These are phyloP conservation scores for Tetramorium alpestre DNA, from an alignment of 1,140 invertebrate genomes.

Conservation along the genomic window DNA sequence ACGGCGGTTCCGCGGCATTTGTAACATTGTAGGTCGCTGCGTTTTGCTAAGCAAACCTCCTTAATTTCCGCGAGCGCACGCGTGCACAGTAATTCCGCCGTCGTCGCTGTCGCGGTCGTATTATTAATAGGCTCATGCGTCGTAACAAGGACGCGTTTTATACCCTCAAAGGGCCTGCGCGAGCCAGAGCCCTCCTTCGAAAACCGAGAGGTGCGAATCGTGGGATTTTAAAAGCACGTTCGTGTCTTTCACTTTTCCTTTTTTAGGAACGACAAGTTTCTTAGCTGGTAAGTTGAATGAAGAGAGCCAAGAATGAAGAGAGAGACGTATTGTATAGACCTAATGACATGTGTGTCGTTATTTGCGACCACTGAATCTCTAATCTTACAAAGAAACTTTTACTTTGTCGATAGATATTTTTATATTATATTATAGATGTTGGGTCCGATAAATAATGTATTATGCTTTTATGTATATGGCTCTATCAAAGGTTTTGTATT, in stretches of 20 bases:
- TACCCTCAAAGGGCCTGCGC: slow-evolving; percentile 1
- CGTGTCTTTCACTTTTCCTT: not conserved
- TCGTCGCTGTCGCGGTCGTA: not conserved
- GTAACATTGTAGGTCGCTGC: slow-evolving; percentile 84
- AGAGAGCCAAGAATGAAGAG: not conserved
- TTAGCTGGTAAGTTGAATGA: not conserved
- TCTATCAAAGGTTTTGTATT: not conserved
- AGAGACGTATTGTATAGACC: not conserved
- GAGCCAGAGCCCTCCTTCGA: not conserved
- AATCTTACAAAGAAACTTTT: not conserved
- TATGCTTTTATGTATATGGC: not conserved
- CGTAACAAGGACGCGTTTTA: slow-evolving; percentile 44
- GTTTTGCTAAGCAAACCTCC: slow-evolving; percentile 83
- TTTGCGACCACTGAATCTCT: not conserved
- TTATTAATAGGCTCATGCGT: slow-evolving; percentile 61
- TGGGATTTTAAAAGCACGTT: not conserved
- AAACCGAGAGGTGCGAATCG: not conserved
- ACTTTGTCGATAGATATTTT: not conserved
- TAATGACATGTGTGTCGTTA: not conserved
- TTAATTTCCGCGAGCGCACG: slow-evolving; percentile 76
- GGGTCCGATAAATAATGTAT: too few species aligned
- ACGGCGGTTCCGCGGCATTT: slow-evolving; percentile 81
- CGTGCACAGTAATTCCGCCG: slow-evolving; percentile 29
- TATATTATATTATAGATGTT: not conserved
- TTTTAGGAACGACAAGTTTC: not conserved